Evolutionary conservation across 2,797 vertebrate species (phyloP).

Genomic region (Alosa sapidissima): DNA sequence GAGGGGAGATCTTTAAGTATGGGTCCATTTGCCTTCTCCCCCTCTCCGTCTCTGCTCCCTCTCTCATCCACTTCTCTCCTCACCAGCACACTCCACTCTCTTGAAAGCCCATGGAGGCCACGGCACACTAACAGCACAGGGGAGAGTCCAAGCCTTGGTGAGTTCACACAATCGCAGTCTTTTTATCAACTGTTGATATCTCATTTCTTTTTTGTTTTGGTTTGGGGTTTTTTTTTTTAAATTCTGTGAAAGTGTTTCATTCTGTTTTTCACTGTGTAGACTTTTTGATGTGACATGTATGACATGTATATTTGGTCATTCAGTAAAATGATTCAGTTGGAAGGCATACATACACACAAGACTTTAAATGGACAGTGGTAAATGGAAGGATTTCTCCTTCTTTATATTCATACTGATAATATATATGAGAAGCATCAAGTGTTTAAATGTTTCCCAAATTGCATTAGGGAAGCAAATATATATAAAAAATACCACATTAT

Average conservation of each 20-base stretch:
- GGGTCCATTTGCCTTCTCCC: constrained; percentile 63
- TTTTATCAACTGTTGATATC: neutral
- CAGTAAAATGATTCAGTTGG: neutral
- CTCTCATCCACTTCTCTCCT: constrained; percentile 56
- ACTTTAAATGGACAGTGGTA: neutral
- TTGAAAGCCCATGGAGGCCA: constrained; percentile 65
- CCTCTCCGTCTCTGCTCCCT: constrained; percentile 65
- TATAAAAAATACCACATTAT: neutral
- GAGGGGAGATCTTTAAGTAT: constrained; percentile 68
- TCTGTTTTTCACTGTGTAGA: neutral
- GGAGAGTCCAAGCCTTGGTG: constrained; percentile 55
- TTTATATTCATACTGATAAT: neutral
- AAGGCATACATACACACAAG: neutral
- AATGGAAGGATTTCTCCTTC: neutral
- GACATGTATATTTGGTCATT: neutral
- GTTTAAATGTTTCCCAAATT: neutral
- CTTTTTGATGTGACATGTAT: neutral
- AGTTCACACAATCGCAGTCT: constrained; percentile 40
- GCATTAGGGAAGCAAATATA: neutral
- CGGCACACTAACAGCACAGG: constrained; percentile 31
- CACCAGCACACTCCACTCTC: constrained; percentile 51
- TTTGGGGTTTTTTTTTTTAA: too few relatives aligned
- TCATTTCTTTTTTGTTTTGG: neutral
- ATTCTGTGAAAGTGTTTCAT: too few relatives aligned
- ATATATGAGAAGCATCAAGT: neutral